Evolutionary conservation across 1,140 invertebrate species (phyloP), one percentile per base, ranked within the genome.

Genomic region (Schlechtendalia chinensis): DNA sequence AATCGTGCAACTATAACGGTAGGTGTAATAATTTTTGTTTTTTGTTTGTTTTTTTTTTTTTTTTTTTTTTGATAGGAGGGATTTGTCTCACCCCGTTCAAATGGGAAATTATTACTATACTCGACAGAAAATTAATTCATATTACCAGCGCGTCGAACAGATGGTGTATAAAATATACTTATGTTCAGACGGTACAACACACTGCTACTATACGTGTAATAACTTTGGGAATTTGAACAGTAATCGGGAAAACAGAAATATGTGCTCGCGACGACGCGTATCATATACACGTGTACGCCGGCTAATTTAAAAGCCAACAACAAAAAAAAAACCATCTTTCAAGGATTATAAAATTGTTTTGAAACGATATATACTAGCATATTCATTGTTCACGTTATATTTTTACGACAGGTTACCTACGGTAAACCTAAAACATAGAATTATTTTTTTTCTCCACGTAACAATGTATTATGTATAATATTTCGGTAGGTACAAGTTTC

Each of bases 1-100:
- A 45, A 75, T 58, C 67, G 67, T 71, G 69, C 69, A 19, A 53
- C 17, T 72, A 19, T 63, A 72, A 72, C 69, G 69, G 69, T 54
- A 72, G 47, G 67, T 53, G 16, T 54, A 72, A 72, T 72, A 29
- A 63, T 63, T 72, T 54, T 29, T 24, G 10, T 17, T 27, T 27
- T 71, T 47, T 47, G 45, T 14, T 22, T 27, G 16, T 71, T 47
- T 24, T 67, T 27, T 14, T 27, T 27, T 71, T 47, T 47, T 67
- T 14, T 22, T 27, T 27, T 71, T 47, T 24, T 67, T 12, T 14
- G 1, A 39, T 10, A 39, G 16, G 39, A n/a, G 19, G n/a, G n/a
- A 74, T 74, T 56, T 74, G 12, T 74, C 24, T 59, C 47, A 72
- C 69, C 69, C 69, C 47, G 24, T 54, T 54, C 24, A n/a, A 54